Conservation (phyloP, 2,113 vertebrate genomes). For the Pluvianellus socialis region DNA sequence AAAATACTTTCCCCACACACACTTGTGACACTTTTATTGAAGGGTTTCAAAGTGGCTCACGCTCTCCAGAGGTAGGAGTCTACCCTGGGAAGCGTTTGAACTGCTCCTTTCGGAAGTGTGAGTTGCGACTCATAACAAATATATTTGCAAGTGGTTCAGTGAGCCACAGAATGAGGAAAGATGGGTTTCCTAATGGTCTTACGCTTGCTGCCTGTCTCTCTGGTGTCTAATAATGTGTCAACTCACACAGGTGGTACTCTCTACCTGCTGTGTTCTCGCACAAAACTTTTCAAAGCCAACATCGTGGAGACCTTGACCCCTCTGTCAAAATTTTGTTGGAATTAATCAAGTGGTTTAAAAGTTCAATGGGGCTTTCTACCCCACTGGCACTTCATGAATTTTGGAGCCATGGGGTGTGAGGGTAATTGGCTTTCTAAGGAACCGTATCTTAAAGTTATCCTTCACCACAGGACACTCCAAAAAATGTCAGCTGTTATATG, state of each 20-base stretch:
- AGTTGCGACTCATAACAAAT: background rate
- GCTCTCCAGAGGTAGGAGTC: background rate
- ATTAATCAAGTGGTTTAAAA: background rate
- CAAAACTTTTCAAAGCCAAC: background rate
- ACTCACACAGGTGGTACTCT: background rate
- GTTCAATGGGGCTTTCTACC: background rate
- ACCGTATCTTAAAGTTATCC: background rate
- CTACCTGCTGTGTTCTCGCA: background rate
- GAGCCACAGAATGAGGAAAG: background rate
- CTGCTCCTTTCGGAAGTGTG: background rate
- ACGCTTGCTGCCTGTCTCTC: background rate
- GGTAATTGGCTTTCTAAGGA: background rate
- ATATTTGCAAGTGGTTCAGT: background rate
- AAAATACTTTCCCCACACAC: background rate
- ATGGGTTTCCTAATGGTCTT: background rate
- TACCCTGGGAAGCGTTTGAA: background rate
- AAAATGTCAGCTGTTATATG: background rate
- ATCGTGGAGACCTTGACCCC: background rate
- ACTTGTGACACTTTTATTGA: background rate
- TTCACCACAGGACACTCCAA: background rate
- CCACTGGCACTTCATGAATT: background rate
- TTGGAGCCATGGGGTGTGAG: background rate
- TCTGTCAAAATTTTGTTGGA: background rate
- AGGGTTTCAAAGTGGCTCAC: background rate
- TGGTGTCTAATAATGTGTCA: background rate